Evolutionary conservation across 2,113 vertebrate species (phyloP).

Genomic region (Microcebus murinus): DNA sequence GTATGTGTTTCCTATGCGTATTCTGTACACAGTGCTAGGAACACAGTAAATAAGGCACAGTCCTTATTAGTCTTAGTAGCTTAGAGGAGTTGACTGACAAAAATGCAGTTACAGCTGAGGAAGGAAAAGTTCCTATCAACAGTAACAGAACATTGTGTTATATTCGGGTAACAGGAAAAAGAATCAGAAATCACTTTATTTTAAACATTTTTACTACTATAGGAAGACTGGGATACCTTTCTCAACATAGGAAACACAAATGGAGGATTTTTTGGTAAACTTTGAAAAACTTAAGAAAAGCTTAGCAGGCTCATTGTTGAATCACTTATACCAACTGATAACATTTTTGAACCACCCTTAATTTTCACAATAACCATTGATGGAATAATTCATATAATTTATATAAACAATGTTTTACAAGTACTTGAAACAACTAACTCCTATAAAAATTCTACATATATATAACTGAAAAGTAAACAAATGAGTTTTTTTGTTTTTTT

Average conservation of each 20-base stretch:
- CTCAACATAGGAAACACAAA: neutral
- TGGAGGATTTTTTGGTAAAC: neutral
- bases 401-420: neutral
- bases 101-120: neutral
- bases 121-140: neutral
- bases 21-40: neutral
- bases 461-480: conserved; percentile 30
- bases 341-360: neutral
- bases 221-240: neutral
- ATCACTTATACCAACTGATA: conserved; percentile 4
- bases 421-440: neutral
- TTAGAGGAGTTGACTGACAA: neutral
- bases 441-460: conserved; percentile 14
- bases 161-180: neutral
- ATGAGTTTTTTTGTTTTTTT: neutral
- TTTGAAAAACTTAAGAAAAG: conserved; percentile 1
- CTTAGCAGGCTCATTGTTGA: neutral
- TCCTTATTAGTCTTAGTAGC: neutral
- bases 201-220: conserved; percentile 28
- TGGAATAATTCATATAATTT: neutral
- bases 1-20: neutral
- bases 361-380: conserved; percentile 2
- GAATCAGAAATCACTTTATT: neutral
- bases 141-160: neutral
- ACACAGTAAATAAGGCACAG: neutral